These are phyloP conservation scores for Globodera rostochiensis DNA, from an alignment of 1,140 invertebrate genomes.

Conservation along the genomic window DNA sequence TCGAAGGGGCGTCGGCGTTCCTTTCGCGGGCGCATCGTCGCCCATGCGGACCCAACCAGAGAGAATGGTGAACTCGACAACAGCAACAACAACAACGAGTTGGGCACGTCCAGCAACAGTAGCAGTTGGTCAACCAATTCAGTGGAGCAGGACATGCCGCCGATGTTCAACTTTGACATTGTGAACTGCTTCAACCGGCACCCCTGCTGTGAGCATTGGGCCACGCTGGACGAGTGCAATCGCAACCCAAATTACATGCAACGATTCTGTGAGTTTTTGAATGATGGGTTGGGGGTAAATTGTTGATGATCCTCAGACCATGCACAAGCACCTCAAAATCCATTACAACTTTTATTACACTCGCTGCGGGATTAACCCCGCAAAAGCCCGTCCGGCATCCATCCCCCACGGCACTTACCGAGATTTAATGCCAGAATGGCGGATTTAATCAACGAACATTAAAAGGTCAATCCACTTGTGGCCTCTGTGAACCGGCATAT, in stretches of 20 bases:
- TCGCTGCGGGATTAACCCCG: too few species aligned
- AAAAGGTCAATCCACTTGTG: slow-evolving; percentile 48
- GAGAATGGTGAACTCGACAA: neutral
- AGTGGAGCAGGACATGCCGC: neutral
- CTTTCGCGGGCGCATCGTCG: neutral
- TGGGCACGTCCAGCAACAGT: neutral
- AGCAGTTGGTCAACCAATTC: neutral
- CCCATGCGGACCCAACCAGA: slow-evolving; percentile 11
- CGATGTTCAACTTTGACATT: slow-evolving; percentile 32
- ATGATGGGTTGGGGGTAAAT: neutral
- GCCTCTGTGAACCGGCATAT: slow-evolving; percentile 54
- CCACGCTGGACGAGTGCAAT: slow-evolving; percentile 49
- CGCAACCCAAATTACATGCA: slow-evolving; percentile 55
- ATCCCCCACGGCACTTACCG: neutral
- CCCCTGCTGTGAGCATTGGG: slow-evolving; percentile 62
- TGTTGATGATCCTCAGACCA: too few species aligned
- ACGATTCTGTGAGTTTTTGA: slow-evolving; percentile 44
- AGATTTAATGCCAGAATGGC: neutral
- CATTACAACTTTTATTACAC: too few species aligned
- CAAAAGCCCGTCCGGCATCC: slow-evolving; percentile 9
- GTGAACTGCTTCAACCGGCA: slow-evolving; percentile 58
- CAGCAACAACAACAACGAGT: neutral
- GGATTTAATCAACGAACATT: neutral
- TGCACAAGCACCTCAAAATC: too few species aligned
- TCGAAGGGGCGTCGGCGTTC: neutral